Evolutionary conservation across 2,888 invertebrate species (phyloP).

Genomic region (Xestia c-nigrum): DNA sequence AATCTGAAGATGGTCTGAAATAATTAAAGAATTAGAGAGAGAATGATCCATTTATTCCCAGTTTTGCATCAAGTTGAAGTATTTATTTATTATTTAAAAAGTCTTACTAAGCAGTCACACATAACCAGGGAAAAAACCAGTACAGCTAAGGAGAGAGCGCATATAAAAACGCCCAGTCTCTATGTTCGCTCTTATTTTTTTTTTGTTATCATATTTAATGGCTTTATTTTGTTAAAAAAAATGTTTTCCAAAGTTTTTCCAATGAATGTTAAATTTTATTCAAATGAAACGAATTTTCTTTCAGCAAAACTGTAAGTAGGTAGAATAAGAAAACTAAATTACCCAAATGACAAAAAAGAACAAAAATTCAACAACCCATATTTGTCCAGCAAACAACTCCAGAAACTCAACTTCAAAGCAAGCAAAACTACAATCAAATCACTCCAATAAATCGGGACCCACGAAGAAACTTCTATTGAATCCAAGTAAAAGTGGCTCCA

Average conservation of each 20-base stretch:
- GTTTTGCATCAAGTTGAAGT: background rate
- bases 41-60: background rate
- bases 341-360: background rate
- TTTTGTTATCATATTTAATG: background rate
- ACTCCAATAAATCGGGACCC: conserved; percentile 48
- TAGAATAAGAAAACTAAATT: background rate
- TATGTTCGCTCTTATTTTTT: background rate
- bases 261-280: background rate
- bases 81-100: background rate
- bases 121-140: background rate
- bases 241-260: background rate
- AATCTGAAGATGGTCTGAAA: background rate
- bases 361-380: background rate
- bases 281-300: background rate
- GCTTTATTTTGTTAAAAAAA: background rate
- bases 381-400: background rate
- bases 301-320: background rate
- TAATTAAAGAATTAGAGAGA: background rate
- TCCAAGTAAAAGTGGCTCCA: conserved; percentile 51
- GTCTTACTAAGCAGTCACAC: background rate
- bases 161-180: background rate
- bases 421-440: conserved; percentile 49
- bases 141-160: background rate
- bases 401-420: conserved; percentile 15
- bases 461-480: conserved; percentile 56